These are phyloP conservation scores for Oxyruncus cristatus DNA, from an alignment of 2,113 vertebrate genomes.

Conservation along the genomic window DNA sequence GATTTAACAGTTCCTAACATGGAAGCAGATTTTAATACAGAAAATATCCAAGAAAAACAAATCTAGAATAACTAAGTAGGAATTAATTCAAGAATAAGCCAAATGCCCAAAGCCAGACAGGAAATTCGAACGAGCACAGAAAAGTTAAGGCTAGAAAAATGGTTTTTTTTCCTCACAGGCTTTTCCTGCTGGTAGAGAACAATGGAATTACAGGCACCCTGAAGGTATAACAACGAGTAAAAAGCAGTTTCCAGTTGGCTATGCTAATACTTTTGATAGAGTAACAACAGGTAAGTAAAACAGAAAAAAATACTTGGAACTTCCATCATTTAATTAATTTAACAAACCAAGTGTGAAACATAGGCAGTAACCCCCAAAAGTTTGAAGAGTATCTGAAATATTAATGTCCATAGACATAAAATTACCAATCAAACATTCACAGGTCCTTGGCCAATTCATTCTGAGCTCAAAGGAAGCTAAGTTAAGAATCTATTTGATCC, in stretches of 20 bases:
- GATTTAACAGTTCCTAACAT: background rate
- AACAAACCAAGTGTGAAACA: background rate
- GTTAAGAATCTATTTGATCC: slow-evolving; percentile 36
- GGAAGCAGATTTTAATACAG: background rate
- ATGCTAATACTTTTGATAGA: background rate
- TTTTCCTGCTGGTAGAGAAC: background rate
- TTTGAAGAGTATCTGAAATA: slow-evolving; percentile 17
- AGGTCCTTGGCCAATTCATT: background rate
- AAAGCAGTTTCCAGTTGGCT: background rate
- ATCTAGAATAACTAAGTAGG: background rate
- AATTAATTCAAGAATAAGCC: background rate
- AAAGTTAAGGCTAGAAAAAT: background rate
- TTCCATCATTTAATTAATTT: background rate
- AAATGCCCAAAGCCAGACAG: background rate
- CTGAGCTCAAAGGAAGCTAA: background rate
- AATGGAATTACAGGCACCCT: background rate
- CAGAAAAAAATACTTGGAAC: background rate
- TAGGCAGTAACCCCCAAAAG: background rate
- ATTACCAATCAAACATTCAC: background rate
- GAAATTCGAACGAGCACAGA: background rate
- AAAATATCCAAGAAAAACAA: background rate
- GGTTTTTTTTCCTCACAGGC: background rate
- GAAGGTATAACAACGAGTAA: background rate
- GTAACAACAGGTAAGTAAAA: background rate
- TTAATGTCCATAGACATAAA: slow-evolving; percentile 13